phyloP scores from a whole-genome alignment of 1,140 invertebrate genomes.

The Latrodectus geometricus region DNA sequence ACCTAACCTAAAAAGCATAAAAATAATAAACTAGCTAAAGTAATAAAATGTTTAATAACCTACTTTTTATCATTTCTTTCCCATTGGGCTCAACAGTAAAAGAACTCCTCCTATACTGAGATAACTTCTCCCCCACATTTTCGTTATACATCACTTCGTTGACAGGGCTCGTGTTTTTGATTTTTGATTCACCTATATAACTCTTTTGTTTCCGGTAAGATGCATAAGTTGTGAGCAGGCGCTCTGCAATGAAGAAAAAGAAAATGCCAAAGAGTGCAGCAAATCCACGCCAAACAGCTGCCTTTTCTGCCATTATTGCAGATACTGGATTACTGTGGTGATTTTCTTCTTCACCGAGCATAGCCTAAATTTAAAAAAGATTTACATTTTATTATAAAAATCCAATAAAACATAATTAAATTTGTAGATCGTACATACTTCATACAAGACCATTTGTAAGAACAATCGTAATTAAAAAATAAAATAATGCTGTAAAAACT shows the following conservation, averaged over 20 bases:
- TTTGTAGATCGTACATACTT: too few species aligned
- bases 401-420: too few species aligned
- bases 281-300: conserved; percentile 68
- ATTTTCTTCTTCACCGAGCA: conserved; percentile 27
- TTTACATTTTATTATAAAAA: too few species aligned
- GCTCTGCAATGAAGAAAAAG: conserved; percentile 69
- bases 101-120: conserved; percentile 47
- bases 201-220: conserved; percentile 62
- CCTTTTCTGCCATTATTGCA: not conserved
- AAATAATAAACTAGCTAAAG: not conserved
- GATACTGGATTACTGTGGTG: conserved; percentile 38
- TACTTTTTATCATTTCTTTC: conserved; percentile 52
- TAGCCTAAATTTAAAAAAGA: conserved; percentile 16
- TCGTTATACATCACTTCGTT: not conserved
- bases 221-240: conserved; percentile 66
- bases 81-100: not conserved
- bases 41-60: not conserved
- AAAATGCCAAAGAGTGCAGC: conserved; percentile 68
- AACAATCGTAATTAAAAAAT: too few species aligned
- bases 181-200: not conserved
- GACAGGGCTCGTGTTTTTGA: not conserved
- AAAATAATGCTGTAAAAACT: too few species aligned
- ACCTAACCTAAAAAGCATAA: too few species aligned
- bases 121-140: conserved; percentile 45
- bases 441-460: too few species aligned